These are phyloP conservation scores for Lates calcarifer DNA, from an alignment of 2,113 vertebrate species.

Conservation along the genomic window DNA sequence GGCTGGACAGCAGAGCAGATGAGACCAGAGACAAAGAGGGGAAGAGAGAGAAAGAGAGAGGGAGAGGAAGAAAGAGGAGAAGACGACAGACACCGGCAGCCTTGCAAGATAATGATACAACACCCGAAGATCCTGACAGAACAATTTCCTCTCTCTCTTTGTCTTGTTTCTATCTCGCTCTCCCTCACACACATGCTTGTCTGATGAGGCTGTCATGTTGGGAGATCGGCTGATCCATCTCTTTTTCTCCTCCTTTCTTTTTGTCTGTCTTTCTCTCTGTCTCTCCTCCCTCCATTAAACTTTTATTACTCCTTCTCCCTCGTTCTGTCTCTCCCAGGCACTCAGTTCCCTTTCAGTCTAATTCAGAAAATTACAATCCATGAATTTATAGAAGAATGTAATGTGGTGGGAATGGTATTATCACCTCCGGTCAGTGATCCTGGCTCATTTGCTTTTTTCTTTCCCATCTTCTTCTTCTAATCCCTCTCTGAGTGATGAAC, in stretches of 20 bases:
- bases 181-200: conserved; percentile 24
- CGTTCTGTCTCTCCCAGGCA: conserved; percentile 24
- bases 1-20: conserved; percentile 69
- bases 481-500: conserved; percentile 19
- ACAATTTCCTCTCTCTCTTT: conserved; percentile 55
- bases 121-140: conserved; percentile 57
- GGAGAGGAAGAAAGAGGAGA: conserved; percentile 10
- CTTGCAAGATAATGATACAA: conserved; percentile 60
- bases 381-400: conserved; percentile 55
- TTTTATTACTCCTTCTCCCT: conserved; percentile 57
- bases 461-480: neutral
- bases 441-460: neutral
- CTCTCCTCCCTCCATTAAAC: conserved; percentile 56
- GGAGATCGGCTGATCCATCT: conserved; percentile 60
- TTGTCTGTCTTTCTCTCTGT: neutral
- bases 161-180: neutral
- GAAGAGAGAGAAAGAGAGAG: neutral
- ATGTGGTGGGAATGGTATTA: conserved; percentile 34
- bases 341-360: conserved; percentile 25
- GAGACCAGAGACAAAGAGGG: conserved; percentile 51
- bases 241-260: conserved; percentile 1
- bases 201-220: conserved; percentile 66
- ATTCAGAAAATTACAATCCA: conserved; percentile 58
- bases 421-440: conserved; percentile 26
- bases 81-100: conserved; percentile 22